Percentiles rank a stretch among this genome's conserved stretches.
Evolutionary conservation across 92 coral and sea anemone species (phyloP).

Genomic region (Porites evermanni): DNA sequence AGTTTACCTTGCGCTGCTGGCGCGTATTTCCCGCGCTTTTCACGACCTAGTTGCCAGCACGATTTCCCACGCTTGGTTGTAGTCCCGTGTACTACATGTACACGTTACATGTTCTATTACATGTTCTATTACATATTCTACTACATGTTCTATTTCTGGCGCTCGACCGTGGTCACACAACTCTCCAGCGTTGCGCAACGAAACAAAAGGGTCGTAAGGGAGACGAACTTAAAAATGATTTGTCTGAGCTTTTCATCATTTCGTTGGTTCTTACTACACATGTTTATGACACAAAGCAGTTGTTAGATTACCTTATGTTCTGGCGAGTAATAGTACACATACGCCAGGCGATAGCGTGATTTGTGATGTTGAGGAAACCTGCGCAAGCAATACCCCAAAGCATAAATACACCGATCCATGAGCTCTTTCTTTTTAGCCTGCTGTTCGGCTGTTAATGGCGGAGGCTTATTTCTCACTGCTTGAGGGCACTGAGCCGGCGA

Average conservation of each 20-base stretch:
- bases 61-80: neutral
- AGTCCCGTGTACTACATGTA: neutral
- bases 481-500: neutral
- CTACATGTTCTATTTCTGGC: no score
- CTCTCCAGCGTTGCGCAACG: no score
- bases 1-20: neutral
- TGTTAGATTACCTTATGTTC: slow-evolving; percentile 80
- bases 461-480: neutral
- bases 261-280: neutral
- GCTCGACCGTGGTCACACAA: no score
- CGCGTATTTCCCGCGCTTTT: neutral
- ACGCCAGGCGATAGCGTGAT: slow-evolving; percentile 96
- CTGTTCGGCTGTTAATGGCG: slow-evolving; percentile 73
- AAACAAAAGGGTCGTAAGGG: no score
- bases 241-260: no score
- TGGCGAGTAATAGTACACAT: slow-evolving; percentile 74
- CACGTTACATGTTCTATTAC: no score
- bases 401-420: slow-evolving; percentile 83
- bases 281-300: neutral
- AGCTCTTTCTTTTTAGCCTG: slow-evolving; percentile 68
- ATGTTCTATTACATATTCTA: no score
- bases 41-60: neutral
- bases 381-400: slow-evolving; percentile 86
- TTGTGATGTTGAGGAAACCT: slow-evolving; percentile 99
- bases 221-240: no score